Evolutionary conservation across 2,797 vertebrate species (phyloP), one percentile per base, ranked within the genome.

Genomic region (Echeneis naucrates): DNA sequence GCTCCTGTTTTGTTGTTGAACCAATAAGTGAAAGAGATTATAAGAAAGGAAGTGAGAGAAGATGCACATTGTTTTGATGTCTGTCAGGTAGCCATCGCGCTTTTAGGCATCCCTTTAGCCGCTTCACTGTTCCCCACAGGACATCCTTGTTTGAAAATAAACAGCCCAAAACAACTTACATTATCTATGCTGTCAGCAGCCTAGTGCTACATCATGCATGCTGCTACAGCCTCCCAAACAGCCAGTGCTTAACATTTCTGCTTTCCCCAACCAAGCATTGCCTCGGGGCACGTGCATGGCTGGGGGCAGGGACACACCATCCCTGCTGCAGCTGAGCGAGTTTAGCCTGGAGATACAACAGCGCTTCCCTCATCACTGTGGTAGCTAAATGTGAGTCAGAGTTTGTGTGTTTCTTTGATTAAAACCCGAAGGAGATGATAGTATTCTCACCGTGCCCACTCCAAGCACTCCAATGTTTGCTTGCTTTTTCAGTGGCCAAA

Each of bases 301-400:
- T 61, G 5, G 62, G n/a, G 14, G 80, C 78, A 72, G 68, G 48
- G 50, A 70, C 75, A 66, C 40, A 72, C 24, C 67, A 65, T 57
- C 37, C 8, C 4, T 12, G 12, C 75, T 69, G 57, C 47, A 64
- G 75, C 1, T 67, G 27, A 73, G 48, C 37, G 61, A 63, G 33
- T 78, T 50, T 12, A 53, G 67, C 57, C 59, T 40, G 8, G 21
- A 76, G 67, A 64, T 17, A 53, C 42, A 47, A 37, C 40, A 63
- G 24, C 12, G 14, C 24, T 42, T 37, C 23, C 30, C 50, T 60
- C 35, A 40, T 64, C 50, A 57, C 17, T 50, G 26, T 33, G 53
- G 17, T 10, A 4, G 42, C 53, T 75, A 38, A 51, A 65, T 59
- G 19, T 48, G 47, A 70, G 23, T 14, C 54, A 57, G 21, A 52